phyloP scores from a whole-genome alignment of 2,888 invertebrate genomes.

The Eristalis tenax region DNA sequence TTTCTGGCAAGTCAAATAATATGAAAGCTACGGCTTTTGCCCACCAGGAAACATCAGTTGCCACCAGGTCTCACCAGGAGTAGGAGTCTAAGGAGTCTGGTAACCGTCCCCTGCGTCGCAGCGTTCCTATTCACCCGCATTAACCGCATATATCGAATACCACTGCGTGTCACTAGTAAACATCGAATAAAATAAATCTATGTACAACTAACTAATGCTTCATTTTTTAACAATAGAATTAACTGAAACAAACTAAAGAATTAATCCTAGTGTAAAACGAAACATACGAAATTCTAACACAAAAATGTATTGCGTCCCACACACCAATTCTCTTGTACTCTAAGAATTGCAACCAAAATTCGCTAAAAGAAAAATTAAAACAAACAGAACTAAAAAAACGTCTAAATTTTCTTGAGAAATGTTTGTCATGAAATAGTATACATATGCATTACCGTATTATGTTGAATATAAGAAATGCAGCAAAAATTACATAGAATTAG shows the following conservation, averaged over 20 bases:
- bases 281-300: constrained; percentile 27
- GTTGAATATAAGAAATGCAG: constrained; percentile 39
- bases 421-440: background rate
- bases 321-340: constrained; percentile 41
- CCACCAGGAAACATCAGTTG: too few relatives aligned
- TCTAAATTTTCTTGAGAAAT: constrained; percentile 39
- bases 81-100: background rate
- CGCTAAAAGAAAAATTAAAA: background rate
- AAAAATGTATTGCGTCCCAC: constrained; percentile 67
- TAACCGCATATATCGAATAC: constrained; percentile 29
- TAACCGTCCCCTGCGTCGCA: constrained; percentile 22
- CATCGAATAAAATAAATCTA: constrained; percentile 51
- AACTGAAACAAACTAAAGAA: background rate
- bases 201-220: constrained; percentile 48
- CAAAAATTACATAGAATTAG: background rate
- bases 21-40: too few relatives aligned
- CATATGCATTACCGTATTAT: constrained; percentile 57
- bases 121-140: background rate
- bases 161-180: constrained; percentile 20
- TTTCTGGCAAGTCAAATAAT: too few relatives aligned
- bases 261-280: background rate
- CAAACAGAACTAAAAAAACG: constrained; percentile 24
- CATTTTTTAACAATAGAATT: constrained; percentile 19
- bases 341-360: constrained; percentile 62
- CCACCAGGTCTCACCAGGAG: too few relatives aligned